phyloP scores from a whole-genome alignment of 2,888 invertebrate species.

The Dryococelus australis region DNA sequence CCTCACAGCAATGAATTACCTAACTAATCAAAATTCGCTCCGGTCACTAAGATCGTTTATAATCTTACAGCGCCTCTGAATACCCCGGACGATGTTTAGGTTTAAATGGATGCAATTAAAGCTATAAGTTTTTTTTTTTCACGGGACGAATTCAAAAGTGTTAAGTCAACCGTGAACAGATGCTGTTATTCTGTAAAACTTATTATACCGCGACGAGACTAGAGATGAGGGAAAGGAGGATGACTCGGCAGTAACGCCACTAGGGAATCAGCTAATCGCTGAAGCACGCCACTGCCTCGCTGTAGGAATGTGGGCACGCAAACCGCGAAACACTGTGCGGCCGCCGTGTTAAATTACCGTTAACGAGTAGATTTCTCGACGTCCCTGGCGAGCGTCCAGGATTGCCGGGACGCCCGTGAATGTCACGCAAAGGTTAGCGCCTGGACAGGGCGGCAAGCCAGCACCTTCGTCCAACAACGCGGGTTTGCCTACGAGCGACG shows the following conservation, averaged over 20 bases:
- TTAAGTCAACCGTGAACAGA: no score
- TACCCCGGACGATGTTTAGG: no score
- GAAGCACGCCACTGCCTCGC: not conserved
- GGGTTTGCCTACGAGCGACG: not conserved
- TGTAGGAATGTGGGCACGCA: not conserved
- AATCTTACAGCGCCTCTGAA: no score
- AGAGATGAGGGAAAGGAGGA: no score
- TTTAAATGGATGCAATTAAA: no score
- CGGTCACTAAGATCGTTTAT: no score
- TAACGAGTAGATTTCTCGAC: not conserved
- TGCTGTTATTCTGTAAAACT: no score
- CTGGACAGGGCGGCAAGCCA: not conserved
- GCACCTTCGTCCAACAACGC: not conserved
- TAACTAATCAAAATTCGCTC: no score
- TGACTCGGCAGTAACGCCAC: not conserved
- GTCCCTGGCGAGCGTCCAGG: conserved; percentile 4
- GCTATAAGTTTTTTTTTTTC: no score
- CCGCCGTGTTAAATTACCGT: not conserved
- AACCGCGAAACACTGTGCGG: not conserved
- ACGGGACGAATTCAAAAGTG: no score
- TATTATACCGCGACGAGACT: no score
- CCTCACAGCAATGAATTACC: no score
- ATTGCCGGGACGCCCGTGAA: not conserved
- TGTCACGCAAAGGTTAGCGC: conserved; percentile 20
- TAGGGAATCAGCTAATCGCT: not conserved